Base-by-base conservation (phyloP, 2,888 invertebrate genomes). In the Mystacides longicornis region DNA sequence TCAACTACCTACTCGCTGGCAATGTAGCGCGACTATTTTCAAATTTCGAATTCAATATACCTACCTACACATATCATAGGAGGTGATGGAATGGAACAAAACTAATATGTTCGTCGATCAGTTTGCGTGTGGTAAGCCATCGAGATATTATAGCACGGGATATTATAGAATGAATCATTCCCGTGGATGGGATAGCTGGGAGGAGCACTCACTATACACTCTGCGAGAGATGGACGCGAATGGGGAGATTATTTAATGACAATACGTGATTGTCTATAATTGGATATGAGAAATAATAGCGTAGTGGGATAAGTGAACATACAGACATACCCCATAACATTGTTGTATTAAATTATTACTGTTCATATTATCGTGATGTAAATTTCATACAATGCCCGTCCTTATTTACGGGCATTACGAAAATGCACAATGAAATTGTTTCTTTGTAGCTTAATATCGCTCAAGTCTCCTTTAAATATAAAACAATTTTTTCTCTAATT, bases 211-310 rank as follows among this genome's bases (percentile, higher is more conserved):
- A n/a, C n/a, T n/a, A n/a, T n/a, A n/a, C n/a, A n/a, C n/a, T n/a
- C 14, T 37, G 37, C 3, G 3, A n/a, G 37, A 37, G 46, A 46
- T 21, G 22, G 46, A 46, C 37, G 23, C 20, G 42, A 33, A 33
- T 31, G 51, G 42, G 37, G 52, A 33, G 45, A 45, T 45, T 45
- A 33, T 22, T 19, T 52, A 52, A 52, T 52, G 52, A 23, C 45
- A 52, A 22, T 46, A 52, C 52, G 52, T 52, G 52, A 52, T 43
- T 23, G 46, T 33, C 27, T 46, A 31, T 52, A 52, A 52, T 52
- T 52, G 52, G 46, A 52, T 45, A 46, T 21, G 45, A 23, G 52
- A 23, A 52, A 46, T 18, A 16, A 46, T 50, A n/a, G n/a, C n/a
- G n/a, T n/a, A n/a, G n/a, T n/a, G n/a, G n/a, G n/a, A n/a, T n/a